Conservation (phyloP, 2,888 invertebrate species). For the Ophioninae sp. region DNA sequence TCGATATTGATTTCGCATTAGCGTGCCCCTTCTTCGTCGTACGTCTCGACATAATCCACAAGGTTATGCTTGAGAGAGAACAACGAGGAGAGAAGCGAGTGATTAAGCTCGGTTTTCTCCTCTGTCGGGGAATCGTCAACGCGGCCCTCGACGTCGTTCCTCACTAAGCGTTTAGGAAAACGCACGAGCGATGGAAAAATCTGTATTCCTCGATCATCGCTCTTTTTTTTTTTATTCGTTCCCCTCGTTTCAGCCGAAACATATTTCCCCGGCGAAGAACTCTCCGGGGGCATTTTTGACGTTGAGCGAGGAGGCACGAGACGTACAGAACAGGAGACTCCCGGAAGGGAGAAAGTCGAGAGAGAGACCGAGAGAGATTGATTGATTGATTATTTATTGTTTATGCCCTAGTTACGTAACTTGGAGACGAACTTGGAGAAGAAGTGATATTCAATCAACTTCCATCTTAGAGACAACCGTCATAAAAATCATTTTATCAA, state of each 20-base stretch:
- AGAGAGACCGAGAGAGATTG: background rate
- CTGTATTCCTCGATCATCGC: background rate
- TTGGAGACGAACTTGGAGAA: background rate
- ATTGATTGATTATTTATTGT: background rate
- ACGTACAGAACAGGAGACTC: background rate
- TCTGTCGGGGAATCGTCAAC: background rate
- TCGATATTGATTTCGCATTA: conserved; percentile 78
- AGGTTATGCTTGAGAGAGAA: conserved; percentile 68
- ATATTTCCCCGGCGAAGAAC: conserved; percentile 24
- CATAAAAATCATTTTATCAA: background rate
- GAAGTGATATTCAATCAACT: background rate
- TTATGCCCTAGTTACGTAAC: background rate
- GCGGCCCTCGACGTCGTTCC: background rate
- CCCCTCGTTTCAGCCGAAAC: conserved; percentile 6
- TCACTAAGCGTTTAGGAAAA: conserved; percentile 9
- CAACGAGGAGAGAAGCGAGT: conserved; percentile 51
- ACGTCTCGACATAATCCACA: conserved; percentile 57
- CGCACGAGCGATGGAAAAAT: conserved; percentile 4
- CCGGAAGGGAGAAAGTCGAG: background rate
- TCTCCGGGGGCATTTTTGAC: background rate
- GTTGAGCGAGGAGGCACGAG: background rate
- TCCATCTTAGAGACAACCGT: background rate
- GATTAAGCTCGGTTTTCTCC: conserved; percentile 11
- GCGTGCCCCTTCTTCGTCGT: conserved; percentile 47
- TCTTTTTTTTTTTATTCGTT: background rate